Evolutionary conservation across 2,797 vertebrate genomes (phyloP).

Genomic region (Hirundo rustica): DNA sequence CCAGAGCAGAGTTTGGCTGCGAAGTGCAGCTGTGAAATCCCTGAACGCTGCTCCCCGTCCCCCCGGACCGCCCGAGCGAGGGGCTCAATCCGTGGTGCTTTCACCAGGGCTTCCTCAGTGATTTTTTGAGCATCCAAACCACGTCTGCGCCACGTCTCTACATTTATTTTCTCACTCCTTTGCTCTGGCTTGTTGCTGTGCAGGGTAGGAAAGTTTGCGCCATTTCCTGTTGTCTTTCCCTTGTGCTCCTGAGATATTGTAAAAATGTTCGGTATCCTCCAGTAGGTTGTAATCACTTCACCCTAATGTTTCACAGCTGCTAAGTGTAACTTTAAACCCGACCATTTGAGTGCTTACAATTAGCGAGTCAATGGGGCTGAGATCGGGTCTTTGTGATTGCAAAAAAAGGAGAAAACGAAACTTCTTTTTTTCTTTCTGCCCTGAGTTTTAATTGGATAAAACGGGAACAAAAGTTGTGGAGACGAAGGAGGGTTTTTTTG

Average conservation of each 20-base stretch:
- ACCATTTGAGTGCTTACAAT: constrained; percentile 48
- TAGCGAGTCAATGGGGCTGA: constrained; percentile 30
- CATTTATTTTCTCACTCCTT: background rate
- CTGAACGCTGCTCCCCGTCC: background rate
- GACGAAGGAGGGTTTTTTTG: background rate
- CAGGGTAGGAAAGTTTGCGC: constrained; percentile 67
- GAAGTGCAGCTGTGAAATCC: background rate
- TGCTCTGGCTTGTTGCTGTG: constrained; percentile 36
- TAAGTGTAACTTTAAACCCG: constrained; percentile 66
- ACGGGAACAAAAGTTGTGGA: constrained; percentile 18
- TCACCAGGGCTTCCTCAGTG: background rate
- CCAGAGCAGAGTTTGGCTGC: background rate
- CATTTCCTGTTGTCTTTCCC: constrained; percentile 71
- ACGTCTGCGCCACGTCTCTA: background rate
- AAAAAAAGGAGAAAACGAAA: background rate
- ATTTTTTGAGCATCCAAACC: background rate
- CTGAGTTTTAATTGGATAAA: background rate
- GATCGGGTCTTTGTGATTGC: background rate
- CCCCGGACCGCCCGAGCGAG: fast-evolving
- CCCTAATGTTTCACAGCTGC: constrained; percentile 71
- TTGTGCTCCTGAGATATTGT: constrained; percentile 70
- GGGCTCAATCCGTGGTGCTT: fast-evolving
- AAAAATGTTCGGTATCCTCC: constrained; percentile 71
- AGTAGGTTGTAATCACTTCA: constrained; percentile 70
- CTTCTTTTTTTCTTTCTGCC: fast-evolving